These are phyloP conservation scores for Papilio demoleus DNA, from an alignment of 2,888 invertebrate genomes.

Conservation along the genomic window DNA sequence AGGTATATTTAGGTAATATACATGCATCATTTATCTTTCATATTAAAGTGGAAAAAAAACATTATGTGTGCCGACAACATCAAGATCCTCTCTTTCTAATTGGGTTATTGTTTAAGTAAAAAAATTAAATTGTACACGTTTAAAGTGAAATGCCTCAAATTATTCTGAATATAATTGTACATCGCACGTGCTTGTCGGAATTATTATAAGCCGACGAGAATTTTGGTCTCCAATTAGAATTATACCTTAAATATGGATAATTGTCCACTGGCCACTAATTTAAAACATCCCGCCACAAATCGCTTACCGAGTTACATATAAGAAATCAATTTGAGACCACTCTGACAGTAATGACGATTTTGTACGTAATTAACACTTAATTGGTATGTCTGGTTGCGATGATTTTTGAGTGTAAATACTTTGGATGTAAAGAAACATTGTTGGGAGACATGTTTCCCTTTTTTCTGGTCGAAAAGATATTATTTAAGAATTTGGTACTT, in stretches of 20 bases:
- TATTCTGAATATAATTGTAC: slow-evolving; percentile 39
- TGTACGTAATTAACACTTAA: slow-evolving; percentile 50
- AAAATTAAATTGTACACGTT: slow-evolving; percentile 28
- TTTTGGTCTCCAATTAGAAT: slow-evolving; percentile 57
- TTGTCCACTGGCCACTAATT: slow-evolving; percentile 64
- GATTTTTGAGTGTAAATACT: slow-evolving; percentile 44
- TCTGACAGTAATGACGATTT: slow-evolving; percentile 46
- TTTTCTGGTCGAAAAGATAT: too few relatives aligned
- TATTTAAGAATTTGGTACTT: too few relatives aligned
- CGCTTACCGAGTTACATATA: slow-evolving; percentile 47
- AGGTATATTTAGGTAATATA: too few relatives aligned
- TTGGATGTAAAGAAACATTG: slow-evolving; percentile 20
- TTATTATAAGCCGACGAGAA: slow-evolving; percentile 51
- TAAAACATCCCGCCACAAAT: slow-evolving; percentile 53
- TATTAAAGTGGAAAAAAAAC: too few relatives aligned
- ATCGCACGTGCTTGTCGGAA: slow-evolving; percentile 46
- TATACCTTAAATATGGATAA: slow-evolving; percentile 65
- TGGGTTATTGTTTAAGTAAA: too few relatives aligned
- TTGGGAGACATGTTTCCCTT: neutral
- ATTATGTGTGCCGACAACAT: too few relatives aligned
- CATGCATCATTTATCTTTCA: too few relatives aligned
- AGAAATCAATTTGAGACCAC: slow-evolving; percentile 53
- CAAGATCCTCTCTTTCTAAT: too few relatives aligned
- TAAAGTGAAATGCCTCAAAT: slow-evolving; percentile 30
- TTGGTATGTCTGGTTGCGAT: slow-evolving; percentile 49